phyloP scores from a whole-genome alignment of 1,140 invertebrate genomes.

The Megalopta genalis region DNA sequence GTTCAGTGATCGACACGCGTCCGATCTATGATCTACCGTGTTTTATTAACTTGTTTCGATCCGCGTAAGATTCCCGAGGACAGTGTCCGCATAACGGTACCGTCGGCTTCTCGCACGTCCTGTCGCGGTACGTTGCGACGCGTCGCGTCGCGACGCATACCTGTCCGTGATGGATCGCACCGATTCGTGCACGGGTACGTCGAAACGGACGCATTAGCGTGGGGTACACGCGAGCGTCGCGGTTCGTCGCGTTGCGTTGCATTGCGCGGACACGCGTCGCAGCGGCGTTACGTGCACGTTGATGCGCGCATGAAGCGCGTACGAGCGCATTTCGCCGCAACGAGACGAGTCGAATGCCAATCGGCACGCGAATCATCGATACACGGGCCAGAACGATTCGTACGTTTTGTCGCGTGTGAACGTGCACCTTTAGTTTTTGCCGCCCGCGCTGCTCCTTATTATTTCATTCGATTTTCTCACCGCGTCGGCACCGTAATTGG shows the following conservation, averaged over 20 bases:
- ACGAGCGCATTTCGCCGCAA: constrained; percentile 48
- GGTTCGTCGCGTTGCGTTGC: too few relatives aligned
- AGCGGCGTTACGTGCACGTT: constrained; percentile 37
- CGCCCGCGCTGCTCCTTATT: too few relatives aligned
- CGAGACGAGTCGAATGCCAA: constrained; percentile 56
- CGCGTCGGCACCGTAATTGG: background rate
- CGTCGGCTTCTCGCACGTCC: constrained; percentile 47
- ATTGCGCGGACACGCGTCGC: too few relatives aligned
- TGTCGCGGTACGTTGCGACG: constrained; percentile 41
- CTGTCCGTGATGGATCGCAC: constrained; percentile 22
- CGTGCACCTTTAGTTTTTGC: too few relatives aligned
- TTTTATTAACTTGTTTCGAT: constrained; percentile 57
- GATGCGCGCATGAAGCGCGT: constrained; percentile 41
- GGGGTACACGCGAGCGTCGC: background rate
- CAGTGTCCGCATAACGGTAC: constrained; percentile 67
- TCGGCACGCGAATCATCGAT: constrained; percentile 43
- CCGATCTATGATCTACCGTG: constrained; percentile 46
- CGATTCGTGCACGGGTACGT: constrained; percentile 11
- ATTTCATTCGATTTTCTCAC: too few relatives aligned
- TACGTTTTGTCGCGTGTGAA: too few relatives aligned
- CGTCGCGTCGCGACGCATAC: constrained; percentile 46
- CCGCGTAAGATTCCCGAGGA: constrained; percentile 64
- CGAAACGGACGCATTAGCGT: background rate
- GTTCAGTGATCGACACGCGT: background rate
- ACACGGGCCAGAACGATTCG: background rate